These are phyloP conservation scores for Canis aureus DNA, from an alignment of 2,113 vertebrate species.

Conservation along the genomic window DNA sequence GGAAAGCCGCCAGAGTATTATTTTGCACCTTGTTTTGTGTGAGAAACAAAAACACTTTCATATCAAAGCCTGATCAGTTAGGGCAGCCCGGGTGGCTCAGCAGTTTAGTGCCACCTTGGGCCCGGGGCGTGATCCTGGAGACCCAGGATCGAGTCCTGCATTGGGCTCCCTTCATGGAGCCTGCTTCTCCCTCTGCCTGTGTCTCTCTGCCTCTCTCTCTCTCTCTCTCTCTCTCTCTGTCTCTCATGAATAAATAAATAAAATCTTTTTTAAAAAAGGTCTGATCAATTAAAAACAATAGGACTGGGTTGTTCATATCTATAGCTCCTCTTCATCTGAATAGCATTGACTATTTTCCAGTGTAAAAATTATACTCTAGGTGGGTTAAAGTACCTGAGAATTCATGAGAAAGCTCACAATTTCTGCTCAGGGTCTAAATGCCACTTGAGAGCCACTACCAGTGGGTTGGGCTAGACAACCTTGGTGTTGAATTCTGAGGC, in stretches of 20 bases:
- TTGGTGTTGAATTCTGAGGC: background rate
- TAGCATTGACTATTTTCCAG: constrained; percentile 24
- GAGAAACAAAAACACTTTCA: constrained; percentile 27
- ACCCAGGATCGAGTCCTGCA: too few species aligned
- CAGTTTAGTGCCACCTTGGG: too few species aligned
- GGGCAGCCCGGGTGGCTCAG: background rate
- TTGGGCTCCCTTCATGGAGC: too few species aligned
- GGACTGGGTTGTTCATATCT: constrained; percentile 20
- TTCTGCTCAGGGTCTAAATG: background rate
- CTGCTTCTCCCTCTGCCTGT: too few species aligned
- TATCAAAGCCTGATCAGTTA: background rate
- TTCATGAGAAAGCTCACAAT: constrained; percentile 5
- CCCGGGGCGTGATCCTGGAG: too few species aligned
- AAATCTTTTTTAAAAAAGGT: too few species aligned
- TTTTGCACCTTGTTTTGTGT: constrained; percentile 38
- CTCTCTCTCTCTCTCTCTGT: too few species aligned
- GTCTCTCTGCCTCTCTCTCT: too few species aligned
- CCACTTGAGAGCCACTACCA: background rate
- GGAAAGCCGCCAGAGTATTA: background rate
- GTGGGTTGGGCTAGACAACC: background rate
- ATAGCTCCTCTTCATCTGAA: background rate
- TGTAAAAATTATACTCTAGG: background rate
- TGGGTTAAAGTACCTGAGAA: constrained; percentile 47
- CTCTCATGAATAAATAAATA: too few species aligned
- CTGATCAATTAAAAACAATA: background rate